phyloP scores from a whole-genome alignment of 2,797 vertebrate genomes.

The Sparidentex hasta region DNA sequence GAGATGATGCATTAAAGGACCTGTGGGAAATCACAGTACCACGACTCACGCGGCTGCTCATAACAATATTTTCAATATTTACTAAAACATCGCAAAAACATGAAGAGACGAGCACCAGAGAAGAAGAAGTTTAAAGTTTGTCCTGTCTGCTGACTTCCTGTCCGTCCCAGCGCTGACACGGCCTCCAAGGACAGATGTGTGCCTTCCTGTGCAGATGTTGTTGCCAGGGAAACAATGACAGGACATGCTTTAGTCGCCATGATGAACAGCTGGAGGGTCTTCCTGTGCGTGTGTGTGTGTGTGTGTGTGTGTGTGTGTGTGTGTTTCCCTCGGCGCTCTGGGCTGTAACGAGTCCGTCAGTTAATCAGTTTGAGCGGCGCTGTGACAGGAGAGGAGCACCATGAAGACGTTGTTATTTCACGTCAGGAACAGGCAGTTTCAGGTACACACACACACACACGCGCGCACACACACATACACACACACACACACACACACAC shows the following conservation, averaged over 20 bases:
- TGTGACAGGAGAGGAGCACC: slow-evolving; percentile 43
- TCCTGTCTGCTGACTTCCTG: not conserved
- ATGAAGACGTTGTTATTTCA: slow-evolving; percentile 81
- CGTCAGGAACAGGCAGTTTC: slow-evolving; percentile 58
- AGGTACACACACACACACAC: slow-evolving; percentile 61
- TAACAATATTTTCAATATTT: not conserved
- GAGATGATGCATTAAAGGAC: slow-evolving; percentile 30
- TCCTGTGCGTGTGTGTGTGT: slow-evolving; percentile 67
- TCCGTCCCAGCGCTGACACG: not conserved
- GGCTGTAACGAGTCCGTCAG: slow-evolving; percentile 21
- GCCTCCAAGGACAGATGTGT: slow-evolving; percentile 74
- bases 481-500: slow-evolving; percentile 19
- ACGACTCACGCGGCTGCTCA: not conserved
- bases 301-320: slow-evolving; percentile 62
- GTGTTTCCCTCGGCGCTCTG: not conserved
- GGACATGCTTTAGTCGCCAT: slow-evolving; percentile 81
- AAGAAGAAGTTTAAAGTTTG: slow-evolving; percentile 1
- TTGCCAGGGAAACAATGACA: slow-evolving; percentile 84
- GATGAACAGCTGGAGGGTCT: slow-evolving; percentile 80
- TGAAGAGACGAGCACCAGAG: too few species aligned
- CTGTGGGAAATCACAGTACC: slow-evolving; percentile 34
- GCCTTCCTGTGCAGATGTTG: slow-evolving; percentile 86
- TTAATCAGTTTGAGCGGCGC: slow-evolving; percentile 41
- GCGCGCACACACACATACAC: too few species aligned
- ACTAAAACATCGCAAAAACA: not conserved